These are phyloP conservation scores for Poecilia gillii DNA, from an alignment of 2,797 vertebrate genomes.

Conservation along the genomic window DNA sequence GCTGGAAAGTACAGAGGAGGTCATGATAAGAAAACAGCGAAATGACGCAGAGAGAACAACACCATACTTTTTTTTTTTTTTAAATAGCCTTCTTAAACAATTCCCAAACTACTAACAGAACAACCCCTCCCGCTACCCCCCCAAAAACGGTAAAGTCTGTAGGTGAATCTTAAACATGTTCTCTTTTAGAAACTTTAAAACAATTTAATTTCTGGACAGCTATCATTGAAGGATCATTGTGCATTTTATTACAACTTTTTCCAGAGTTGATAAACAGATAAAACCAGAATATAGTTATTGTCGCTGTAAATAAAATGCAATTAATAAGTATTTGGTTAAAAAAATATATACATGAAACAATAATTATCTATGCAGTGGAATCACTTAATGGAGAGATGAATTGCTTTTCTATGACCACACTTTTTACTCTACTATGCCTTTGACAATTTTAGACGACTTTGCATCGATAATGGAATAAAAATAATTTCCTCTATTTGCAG, in stretches of 20 bases:
- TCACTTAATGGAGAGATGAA: neutral
- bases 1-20: constrained; percentile 61
- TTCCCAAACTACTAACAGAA: constrained; percentile 19
- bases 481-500: neutral
- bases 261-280: neutral
- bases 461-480: neutral
- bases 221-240: neutral
- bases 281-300: neutral
- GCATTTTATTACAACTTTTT: neutral
- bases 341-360: neutral
- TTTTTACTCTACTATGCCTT: neutral
- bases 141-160: neutral
- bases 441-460: neutral
- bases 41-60: constrained; percentile 57
- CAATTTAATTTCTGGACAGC: neutral
- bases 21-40: constrained; percentile 56
- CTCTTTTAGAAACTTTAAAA: neutral
- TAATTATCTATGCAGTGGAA: neutral
- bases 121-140: neutral
- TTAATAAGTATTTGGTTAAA: neutral
- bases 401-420: neutral
- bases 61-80: constrained; percentile 18
- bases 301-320: neutral
- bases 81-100: constrained; percentile 34
- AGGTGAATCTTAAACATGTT: neutral